A percentile compares a stretch with the other conserved stretches of the same genome.
Evolutionary conservation across 2,888 invertebrate species (phyloP).

Genomic region (Lasioglossum oenotherae): DNA sequence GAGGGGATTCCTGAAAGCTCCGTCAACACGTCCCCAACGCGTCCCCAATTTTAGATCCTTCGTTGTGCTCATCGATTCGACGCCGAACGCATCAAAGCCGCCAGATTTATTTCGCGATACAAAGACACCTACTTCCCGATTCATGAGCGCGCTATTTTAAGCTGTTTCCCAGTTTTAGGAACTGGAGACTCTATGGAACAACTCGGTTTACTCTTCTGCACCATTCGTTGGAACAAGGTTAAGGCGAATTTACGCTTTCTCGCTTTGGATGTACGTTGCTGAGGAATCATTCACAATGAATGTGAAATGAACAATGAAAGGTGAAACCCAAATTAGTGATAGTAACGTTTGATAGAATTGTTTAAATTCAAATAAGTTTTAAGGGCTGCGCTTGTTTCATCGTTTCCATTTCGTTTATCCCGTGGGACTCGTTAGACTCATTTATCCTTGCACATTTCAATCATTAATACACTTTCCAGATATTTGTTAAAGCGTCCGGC

Average conservation of each 20-base stretch:
- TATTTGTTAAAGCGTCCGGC: too few relatives aligned
- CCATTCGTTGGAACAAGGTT: not conserved
- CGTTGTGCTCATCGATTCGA: not conserved
- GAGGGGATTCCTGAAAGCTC: not conserved
- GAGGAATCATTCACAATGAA: not conserved
- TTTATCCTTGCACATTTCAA: too few relatives aligned
- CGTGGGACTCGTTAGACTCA: too few relatives aligned
- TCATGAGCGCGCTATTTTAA: not conserved
- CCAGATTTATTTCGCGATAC: not conserved
- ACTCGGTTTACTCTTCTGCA: not conserved
- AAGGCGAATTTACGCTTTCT: not conserved
- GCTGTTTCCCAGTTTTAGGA: not conserved
- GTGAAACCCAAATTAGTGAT: too few relatives aligned
- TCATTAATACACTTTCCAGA: too few relatives aligned
- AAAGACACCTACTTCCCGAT: not conserved
- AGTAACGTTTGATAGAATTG: too few relatives aligned
- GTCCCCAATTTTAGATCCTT: slow-evolving; percentile 9
- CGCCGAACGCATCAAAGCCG: not conserved
- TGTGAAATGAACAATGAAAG: too few relatives aligned
- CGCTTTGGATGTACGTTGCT: not conserved
- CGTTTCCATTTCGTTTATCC: too few relatives aligned
- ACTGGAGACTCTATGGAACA: not conserved
- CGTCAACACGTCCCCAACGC: not conserved
- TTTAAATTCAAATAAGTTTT: too few relatives aligned
- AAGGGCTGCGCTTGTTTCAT: too few relatives aligned